Evolutionary conservation across 1,140 invertebrate species (phyloP), one percentile per base, ranked within the genome.

Genomic region (Melipona quadrifasciata): DNA sequence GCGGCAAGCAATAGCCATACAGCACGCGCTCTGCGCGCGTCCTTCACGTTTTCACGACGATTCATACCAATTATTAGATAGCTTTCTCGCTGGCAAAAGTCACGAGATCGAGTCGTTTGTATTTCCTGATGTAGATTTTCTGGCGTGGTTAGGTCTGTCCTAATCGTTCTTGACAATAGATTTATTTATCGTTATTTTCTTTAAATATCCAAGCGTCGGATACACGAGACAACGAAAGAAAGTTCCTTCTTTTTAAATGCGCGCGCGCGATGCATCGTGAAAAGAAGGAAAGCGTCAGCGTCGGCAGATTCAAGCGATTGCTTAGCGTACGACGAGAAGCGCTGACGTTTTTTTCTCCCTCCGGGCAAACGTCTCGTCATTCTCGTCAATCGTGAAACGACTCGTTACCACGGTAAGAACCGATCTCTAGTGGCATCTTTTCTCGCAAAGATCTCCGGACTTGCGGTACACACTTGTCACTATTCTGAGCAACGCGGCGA

Each of bases 381-480:
- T 82, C 47, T 57, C 10, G 67, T 82, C 31, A 58, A 71, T 75
- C 68, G 51, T 64, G 79, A 71, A 80, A 82, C 86, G 65, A 58
- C 72, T 82, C 71, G 74, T 85, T 87, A 65, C 34, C 76, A 67
- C 53, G 64, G 53, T 55, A 61, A 53, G 21, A 87, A 78, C 39
- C 74, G 87, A 82, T 87, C 71, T 85, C 64, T 27, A 74, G 34
- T 58, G 67, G 74, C 58, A 34, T 39, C 39, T 53, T 47, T 8
- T 39, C 65, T 85, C 65, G 64, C 53, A 75, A 51, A 39, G 71
- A 57, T 58, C 64, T 78, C n/a, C 55, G 27, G 74, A 47, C 51
- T 68, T 53, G 76, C 82, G 77, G 17, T 57, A 39, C 72, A 19
- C 57, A 24, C 72, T 71, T 65, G 27, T 65, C 64, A 34, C 61